Percentiles rank a stretch among this genome's conserved stretches.
These are phyloP conservation scores for Ceratina calcarata DNA, from an alignment of 1,140 invertebrate genomes.

Conservation along the genomic window DNA sequence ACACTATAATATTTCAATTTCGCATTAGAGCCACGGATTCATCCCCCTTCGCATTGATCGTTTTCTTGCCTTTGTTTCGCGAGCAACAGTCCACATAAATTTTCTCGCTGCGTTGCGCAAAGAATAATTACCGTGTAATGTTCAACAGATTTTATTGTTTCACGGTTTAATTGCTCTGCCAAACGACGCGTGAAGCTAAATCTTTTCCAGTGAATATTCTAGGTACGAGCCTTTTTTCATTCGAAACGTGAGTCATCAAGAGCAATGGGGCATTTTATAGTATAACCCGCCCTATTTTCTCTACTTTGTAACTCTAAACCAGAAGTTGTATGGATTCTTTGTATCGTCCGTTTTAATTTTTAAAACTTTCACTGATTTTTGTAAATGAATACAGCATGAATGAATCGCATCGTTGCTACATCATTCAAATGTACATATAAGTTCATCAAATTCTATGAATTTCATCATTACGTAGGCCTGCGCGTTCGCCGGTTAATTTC, in stretches of 20 bases:
- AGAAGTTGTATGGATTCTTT: neutral
- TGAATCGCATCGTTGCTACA: neutral
- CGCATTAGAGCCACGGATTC: conserved; percentile 16
- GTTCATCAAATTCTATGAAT: conserved; percentile 2
- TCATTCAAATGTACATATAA: too few relatives aligned
- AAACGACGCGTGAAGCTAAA: conserved; percentile 29
- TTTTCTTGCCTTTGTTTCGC: conserved; percentile 11
- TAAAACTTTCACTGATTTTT: too few relatives aligned
- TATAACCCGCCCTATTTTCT: neutral
- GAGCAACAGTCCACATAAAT: conserved; percentile 1
- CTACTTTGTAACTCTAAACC: neutral
- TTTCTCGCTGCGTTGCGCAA: neutral
- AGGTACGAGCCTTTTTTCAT: neutral
- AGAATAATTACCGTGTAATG: conserved; percentile 33
- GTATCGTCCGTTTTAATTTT: too few relatives aligned
- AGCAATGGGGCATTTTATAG: conserved; percentile 12
- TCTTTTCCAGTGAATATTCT: conserved; percentile 1
- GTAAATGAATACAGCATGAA: too few relatives aligned
- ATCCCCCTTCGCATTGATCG: neutral
- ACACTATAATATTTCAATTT: conserved; percentile 33
- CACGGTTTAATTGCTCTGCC: conserved; percentile 22
- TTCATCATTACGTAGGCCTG: neutral
- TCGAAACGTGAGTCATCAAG: neutral
- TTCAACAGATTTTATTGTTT: conserved; percentile 10
- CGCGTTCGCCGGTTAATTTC: neutral